Percentiles rank a stretch among this genome's conserved stretches.
Conservation (phyloP, 2,113 vertebrate species). For the Gambusia holbrooki region DNA sequence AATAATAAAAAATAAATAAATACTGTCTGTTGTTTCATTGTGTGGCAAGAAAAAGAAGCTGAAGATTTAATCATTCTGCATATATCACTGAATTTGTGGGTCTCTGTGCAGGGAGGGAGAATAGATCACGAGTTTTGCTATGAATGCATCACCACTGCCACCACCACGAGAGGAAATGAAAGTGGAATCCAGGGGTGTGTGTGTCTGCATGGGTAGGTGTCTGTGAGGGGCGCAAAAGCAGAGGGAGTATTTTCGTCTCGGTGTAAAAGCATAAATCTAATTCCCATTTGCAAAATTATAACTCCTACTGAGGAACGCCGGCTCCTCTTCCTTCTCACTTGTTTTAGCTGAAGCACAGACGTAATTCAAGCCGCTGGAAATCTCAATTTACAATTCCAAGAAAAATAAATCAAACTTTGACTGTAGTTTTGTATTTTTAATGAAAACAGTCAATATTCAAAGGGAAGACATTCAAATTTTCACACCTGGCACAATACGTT, state of each 20-base stretch:
- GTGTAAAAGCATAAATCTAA: constrained; percentile 59
- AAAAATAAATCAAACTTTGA: not conserved
- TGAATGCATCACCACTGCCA: constrained; percentile 41
- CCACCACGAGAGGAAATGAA: constrained; percentile 13
- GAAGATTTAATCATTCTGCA: not conserved
- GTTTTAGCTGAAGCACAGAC: not conserved
- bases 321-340: constrained; percentile 2
- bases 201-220: not conserved
- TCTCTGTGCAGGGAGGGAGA: constrained; percentile 7
- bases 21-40: not conserved
- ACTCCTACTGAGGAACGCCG: constrained; percentile 28
- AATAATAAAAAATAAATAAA: no score
- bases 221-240: not conserved
- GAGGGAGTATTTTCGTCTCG: not conserved
- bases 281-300: constrained; percentile 59
- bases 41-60: not conserved
- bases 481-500: not conserved
- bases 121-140: constrained; percentile 42
- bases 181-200: not conserved
- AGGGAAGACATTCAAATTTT: not conserved
- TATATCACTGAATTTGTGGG: not conserved
- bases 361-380: not conserved
- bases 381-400: not conserved
- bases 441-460: not conserved
- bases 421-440: not conserved